Conservation (phyloP, 2,888 invertebrate genomes). For the Cephus rjabovi region DNA sequence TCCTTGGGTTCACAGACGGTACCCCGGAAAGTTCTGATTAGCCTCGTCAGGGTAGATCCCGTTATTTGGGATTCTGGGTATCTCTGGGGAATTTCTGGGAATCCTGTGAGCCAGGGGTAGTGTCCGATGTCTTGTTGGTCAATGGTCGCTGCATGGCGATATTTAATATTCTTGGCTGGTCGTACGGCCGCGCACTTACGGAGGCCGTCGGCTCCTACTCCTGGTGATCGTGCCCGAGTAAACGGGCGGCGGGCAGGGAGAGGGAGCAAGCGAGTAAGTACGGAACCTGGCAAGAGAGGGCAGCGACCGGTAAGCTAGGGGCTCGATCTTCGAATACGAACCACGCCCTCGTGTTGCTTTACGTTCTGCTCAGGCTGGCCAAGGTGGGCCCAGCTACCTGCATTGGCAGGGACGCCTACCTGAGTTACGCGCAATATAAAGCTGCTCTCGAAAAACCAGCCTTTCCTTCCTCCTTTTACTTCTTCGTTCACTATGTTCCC, state of each 20-base stretch:
- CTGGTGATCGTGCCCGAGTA: not conserved
- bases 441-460: not conserved
- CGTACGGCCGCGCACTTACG: not conserved
- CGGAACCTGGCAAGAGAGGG: not conserved
- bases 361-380: not conserved
- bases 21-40: not conserved
- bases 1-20: not conserved
- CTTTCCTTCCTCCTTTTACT: not conserved
- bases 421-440: not conserved
- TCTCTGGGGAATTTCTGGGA: not conserved
- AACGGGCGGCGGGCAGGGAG: not conserved
- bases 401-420: not conserved
- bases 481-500: not conserved
- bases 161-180: not conserved
- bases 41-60: not conserved
- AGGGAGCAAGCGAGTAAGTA: not conserved
- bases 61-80: not conserved
- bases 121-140: constrained; percentile 2
- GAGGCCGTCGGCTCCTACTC: not conserved
- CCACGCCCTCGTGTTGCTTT: constrained; percentile 36
- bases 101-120: not conserved
- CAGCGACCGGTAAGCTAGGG: constrained; percentile 1
- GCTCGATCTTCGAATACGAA: constrained; percentile 27
- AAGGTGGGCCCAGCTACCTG: not conserved
- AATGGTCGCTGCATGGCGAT: not conserved